Percentiles rank a stretch among this genome's conserved stretches.
Evolutionary conservation across 2,113 vertebrate species (phyloP).

Genomic region (Limanda limanda): DNA sequence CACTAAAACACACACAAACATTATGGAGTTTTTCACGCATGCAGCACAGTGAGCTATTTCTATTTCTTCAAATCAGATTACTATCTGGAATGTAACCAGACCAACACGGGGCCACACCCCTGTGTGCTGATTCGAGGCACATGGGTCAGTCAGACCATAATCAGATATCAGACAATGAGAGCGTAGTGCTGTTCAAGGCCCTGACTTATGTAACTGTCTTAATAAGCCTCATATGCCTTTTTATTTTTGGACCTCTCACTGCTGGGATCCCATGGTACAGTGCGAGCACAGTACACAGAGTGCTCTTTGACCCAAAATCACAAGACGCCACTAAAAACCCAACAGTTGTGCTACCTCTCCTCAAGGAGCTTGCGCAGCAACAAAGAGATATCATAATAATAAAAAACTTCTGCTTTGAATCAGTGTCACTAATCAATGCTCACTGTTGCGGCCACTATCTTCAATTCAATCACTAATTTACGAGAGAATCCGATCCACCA

Average conservation of each 20-base stretch:
- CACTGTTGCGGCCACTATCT: background rate
- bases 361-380: constrained; percentile 4
- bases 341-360: constrained; percentile 15
- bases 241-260: constrained; percentile 62
- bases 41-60: constrained; percentile 41
- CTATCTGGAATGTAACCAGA: constrained; percentile 51
- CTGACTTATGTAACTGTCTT: constrained; percentile 71
- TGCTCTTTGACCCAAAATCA: constrained; percentile 67
- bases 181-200: constrained; percentile 39
- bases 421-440: background rate
- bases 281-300: constrained; percentile 30
- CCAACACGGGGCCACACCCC: constrained; percentile 35
- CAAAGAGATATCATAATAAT: background rate
- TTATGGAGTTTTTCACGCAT: constrained; percentile 43
- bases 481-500: background rate
- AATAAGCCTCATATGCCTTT: constrained; percentile 70
- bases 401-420: background rate
- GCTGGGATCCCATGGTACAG: constrained; percentile 40
- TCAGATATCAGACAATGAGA: constrained; percentile 30
- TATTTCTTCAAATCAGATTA: constrained; percentile 33
- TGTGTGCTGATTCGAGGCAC: constrained; percentile 35
- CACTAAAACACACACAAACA: constrained; percentile 30
- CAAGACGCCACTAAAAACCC: constrained; percentile 45
- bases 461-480: constrained; percentile 9
- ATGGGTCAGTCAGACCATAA: constrained; percentile 41